phyloP scores from a whole-genome alignment of 2,797 vertebrate species.

The Enoplosus armatus region DNA sequence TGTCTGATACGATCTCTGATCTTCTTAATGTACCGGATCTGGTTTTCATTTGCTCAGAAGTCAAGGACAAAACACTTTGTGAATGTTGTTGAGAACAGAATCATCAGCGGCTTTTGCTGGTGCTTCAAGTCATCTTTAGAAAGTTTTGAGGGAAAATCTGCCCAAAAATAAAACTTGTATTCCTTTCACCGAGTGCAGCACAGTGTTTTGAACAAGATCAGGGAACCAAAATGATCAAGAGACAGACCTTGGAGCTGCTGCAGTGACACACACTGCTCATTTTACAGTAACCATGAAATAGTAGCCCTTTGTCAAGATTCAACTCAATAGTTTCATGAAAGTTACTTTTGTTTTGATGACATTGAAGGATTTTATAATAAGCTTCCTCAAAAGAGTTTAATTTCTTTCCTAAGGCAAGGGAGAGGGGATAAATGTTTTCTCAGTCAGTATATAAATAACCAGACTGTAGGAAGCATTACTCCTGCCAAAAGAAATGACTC shows the following conservation, averaged over 20 bases:
- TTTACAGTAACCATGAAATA: slow-evolving; percentile 9
- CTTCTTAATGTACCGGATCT: slow-evolving; percentile 34
- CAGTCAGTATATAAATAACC: slow-evolving; percentile 70
- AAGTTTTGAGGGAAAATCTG: slow-evolving; percentile 6
- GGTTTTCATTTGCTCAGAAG: slow-evolving; percentile 58
- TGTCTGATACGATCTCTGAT: slow-evolving; percentile 64
- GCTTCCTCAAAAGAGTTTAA: slow-evolving; percentile 32
- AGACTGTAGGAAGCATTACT: slow-evolving; percentile 63
- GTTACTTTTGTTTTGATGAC: slow-evolving; percentile 14
- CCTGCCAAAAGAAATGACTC: slow-evolving; percentile 73
- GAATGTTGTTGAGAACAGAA: neutral
- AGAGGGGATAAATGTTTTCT: slow-evolving; percentile 56
- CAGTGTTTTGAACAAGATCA: neutral
- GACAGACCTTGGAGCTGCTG: slow-evolving; percentile 12
- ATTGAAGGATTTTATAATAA: slow-evolving; percentile 38
- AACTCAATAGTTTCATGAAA: slow-evolving; percentile 6
- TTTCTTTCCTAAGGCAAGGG: slow-evolving; percentile 37
- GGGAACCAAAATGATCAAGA: slow-evolving; percentile 2
- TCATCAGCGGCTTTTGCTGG: neutral
- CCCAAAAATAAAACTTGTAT: neutral
- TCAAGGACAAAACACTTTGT: slow-evolving; percentile 34
- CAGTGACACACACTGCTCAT: neutral
- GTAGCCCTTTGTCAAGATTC: slow-evolving; percentile 10
- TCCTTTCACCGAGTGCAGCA: neutral
- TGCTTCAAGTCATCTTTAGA: slow-evolving; percentile 16